Evolutionary conservation across 2,888 invertebrate genomes (phyloP).

Genomic region (Cheilosia impressa): DNA sequence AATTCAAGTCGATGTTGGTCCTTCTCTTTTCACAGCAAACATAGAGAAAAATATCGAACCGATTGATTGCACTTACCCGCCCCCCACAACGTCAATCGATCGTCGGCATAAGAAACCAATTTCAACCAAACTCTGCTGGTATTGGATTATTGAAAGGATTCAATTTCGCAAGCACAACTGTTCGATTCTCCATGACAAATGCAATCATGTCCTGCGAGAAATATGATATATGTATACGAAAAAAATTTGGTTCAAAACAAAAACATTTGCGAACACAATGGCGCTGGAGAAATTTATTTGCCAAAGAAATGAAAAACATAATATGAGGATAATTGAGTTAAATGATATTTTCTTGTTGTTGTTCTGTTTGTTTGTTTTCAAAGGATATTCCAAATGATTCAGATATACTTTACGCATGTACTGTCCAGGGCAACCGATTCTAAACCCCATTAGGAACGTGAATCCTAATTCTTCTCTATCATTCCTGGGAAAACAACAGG

Average conservation of each 20-base stretch:
- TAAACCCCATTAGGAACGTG: slow-evolving; percentile 66
- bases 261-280: slow-evolving; percentile 24
- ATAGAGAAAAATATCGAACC: slow-evolving; percentile 44
- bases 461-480: slow-evolving; percentile 54
- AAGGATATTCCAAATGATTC: slow-evolving; percentile 56
- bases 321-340: slow-evolving; percentile 72
- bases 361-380: slow-evolving; percentile 55
- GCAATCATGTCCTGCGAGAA: slow-evolving; percentile 63
- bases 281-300: slow-evolving; percentile 41
- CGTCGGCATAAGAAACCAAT: slow-evolving; percentile 25
- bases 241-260: slow-evolving; percentile 51
- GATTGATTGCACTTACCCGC: slow-evolving; percentile 68
- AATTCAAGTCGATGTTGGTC: slow-evolving; percentile 52
- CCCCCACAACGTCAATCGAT: background rate
- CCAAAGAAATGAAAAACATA: slow-evolving; percentile 67
- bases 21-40: slow-evolving; percentile 21
- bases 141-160: slow-evolving; percentile 63
- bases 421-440: slow-evolving; percentile 71
- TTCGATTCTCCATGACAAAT: slow-evolving; percentile 62
- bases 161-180: slow-evolving; percentile 68
- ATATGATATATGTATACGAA: slow-evolving; percentile 54
- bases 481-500: slow-evolving; percentile 21
- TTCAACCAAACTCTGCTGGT: slow-evolving; percentile 55
- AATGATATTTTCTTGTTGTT: slow-evolving; percentile 55
- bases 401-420: slow-evolving; percentile 53